Percentiles rank a stretch among this genome's conserved stretches.
Evolutionary conservation across 2,797 vertebrate species (phyloP).

Genomic region (Bucorvus abyssinicus): DNA sequence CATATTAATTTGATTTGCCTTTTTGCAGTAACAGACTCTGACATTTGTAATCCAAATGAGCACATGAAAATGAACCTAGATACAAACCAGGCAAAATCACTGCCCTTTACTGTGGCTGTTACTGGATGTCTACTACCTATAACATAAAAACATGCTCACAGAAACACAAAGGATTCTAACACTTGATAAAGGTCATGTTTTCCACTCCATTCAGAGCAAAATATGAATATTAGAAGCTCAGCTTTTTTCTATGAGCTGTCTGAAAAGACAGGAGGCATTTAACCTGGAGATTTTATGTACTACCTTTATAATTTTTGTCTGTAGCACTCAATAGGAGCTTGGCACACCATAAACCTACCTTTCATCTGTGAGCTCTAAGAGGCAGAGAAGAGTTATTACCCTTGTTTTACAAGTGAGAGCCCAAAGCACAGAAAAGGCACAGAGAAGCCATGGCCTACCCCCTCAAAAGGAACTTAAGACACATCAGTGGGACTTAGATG

Average conservation of each 20-base stretch:
- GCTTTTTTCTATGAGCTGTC: background rate
- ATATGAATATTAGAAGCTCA: background rate
- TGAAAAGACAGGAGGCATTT: background rate
- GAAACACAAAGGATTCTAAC: slow-evolving; percentile 5
- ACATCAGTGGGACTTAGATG: background rate
- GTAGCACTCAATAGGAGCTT: background rate
- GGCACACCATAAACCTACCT: background rate
- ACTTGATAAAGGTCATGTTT: slow-evolving; percentile 37
- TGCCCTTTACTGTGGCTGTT: slow-evolving; percentile 15
- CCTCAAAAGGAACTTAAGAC: background rate
- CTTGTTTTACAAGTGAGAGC: background rate
- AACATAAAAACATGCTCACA: background rate
- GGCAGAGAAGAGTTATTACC: background rate
- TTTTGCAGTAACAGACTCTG: background rate
- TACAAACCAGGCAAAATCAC: slow-evolving; percentile 36
- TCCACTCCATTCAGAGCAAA: background rate
- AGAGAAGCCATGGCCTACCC: background rate
- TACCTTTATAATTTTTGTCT: background rate
- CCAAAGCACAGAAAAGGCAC: background rate
- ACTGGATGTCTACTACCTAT: background rate
- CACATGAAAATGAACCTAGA: background rate
- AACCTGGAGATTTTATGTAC: background rate
- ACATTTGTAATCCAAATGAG: slow-evolving; percentile 49
- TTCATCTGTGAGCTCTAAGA: background rate
- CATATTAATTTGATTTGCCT: slow-evolving; percentile 1